Evolutionary conservation across 2,797 vertebrate genomes (phyloP).

Genomic region (Denticeps clupeoides): DNA sequence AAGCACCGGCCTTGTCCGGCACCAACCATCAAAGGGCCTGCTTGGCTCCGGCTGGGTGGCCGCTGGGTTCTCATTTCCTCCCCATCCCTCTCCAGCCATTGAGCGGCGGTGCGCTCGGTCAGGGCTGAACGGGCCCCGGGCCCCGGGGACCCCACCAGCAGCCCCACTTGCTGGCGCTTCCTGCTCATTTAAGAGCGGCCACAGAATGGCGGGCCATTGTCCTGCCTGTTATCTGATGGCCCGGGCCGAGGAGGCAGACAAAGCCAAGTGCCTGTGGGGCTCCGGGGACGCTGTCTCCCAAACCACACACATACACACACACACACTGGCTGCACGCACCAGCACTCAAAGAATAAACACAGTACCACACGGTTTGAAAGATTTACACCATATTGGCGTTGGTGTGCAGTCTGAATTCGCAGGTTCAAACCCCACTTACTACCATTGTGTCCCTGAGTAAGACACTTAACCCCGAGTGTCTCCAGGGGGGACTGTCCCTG

Average conservation of each 20-base stretch:
- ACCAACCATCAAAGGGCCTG: slow-evolving; percentile 51
- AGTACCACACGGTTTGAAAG: no score
- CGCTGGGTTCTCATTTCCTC: slow-evolving; percentile 64
- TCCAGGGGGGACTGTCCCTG: no score
- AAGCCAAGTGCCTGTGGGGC: slow-evolving; percentile 52
- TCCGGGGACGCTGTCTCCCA: slow-evolving; percentile 11
- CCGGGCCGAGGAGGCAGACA: slow-evolving; percentile 56
- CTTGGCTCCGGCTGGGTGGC: slow-evolving; percentile 64
- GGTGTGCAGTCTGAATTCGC: no score
- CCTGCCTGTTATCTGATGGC: slow-evolving; percentile 71
- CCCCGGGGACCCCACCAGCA: slow-evolving; percentile 62
- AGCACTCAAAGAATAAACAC: no score
- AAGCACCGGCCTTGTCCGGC: slow-evolving; percentile 13
- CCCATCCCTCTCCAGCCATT: slow-evolving; percentile 48
- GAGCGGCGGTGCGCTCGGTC: slow-evolving; percentile 49
- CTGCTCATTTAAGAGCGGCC: slow-evolving; percentile 67
- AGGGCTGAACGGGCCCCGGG: slow-evolving; percentile 49
- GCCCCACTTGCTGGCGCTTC: slow-evolving; percentile 59
- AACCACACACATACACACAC: background rate
- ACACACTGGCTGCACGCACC: no score
- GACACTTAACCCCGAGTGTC: no score
- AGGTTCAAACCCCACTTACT: no score
- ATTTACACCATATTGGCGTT: no score
- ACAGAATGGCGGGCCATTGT: slow-evolving; percentile 68
- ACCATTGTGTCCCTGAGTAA: no score